Conservation (phyloP, 2,797 vertebrate genomes). For the Notamacropus eugenii region DNA sequence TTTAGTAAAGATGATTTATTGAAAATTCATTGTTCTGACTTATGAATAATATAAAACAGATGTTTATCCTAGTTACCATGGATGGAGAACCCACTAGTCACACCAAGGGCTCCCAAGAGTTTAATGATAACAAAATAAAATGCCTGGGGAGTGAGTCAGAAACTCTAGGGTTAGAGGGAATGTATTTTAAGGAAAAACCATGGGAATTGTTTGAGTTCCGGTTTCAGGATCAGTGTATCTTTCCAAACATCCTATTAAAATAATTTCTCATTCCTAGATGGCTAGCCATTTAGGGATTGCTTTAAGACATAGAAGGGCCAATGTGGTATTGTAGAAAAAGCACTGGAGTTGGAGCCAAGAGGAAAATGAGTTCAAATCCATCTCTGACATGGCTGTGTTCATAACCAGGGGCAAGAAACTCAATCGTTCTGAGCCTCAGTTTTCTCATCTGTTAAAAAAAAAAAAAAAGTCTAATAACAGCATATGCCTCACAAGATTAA, state of each 20-base stretch:
- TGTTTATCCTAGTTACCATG: conserved; percentile 70
- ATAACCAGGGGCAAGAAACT: background rate
- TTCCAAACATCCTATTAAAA: conserved; percentile 67
- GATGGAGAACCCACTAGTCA: conserved; percentile 57
- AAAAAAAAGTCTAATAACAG: background rate
- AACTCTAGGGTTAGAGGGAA: conserved; percentile 46
- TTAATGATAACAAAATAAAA: conserved; percentile 55
- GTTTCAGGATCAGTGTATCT: conserved; percentile 45
- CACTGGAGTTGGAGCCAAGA: background rate
- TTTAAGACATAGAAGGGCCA: background rate
- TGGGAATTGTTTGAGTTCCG: conserved; percentile 54
- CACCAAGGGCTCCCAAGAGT: conserved; percentile 48
- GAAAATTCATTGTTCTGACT: conserved; percentile 73
- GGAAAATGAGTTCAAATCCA: background rate
- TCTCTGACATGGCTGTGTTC: background rate
- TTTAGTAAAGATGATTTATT: conserved; percentile 66
- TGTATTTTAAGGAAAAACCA: conserved; percentile 68
- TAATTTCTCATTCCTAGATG: conserved; percentile 40
- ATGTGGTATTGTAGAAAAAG: background rate
- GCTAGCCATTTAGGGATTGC: background rate
- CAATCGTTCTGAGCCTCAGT: background rate
- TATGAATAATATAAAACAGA: conserved; percentile 78
- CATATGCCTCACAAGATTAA: background rate
- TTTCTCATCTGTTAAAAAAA: background rate
- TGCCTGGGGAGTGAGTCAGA: conserved; percentile 52